Evolutionary conservation across 2,888 invertebrate genomes (phyloP).

Genomic region (Sipunculus nudus): DNA sequence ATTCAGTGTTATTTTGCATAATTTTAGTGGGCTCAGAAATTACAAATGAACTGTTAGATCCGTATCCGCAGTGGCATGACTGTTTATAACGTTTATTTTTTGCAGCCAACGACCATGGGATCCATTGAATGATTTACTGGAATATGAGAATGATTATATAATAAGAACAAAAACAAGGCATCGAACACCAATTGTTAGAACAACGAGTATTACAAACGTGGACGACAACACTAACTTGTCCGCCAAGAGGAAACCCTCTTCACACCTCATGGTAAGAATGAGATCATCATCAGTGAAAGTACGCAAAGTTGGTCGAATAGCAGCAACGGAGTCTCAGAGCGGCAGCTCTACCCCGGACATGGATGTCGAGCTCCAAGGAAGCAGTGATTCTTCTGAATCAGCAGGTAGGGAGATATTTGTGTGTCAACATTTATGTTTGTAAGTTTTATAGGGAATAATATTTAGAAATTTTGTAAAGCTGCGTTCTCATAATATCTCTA

Average conservation of each 20-base stretch:
- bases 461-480: background rate
- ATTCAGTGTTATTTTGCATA: no score
- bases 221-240: conserved; percentile 47
- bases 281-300: no score
- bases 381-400: conserved; percentile 20
- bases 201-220: conserved; percentile 77
- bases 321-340: no score
- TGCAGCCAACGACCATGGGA: conserved; percentile 84
- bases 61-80: background rate
- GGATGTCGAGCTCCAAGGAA: conserved; percentile 9
- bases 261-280: no score
- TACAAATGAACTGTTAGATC: no score
- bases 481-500: no score
- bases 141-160: conserved; percentile 84
- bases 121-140: conserved; percentile 82
- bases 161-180: conserved; percentile 82
- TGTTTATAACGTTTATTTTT: conserved; percentile 8
- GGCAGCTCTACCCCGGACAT: conserved; percentile 33
- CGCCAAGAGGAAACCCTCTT: conserved; percentile 20
- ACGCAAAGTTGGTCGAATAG: no score
- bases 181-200: conserved; percentile 78
- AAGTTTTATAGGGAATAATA: background rate
- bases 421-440: background rate
- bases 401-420: conserved; percentile 2
- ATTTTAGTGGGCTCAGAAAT: background rate